Percentiles rank a stretch among this genome's conserved stretches.
These are phyloP conservation scores for Alauda arvensis DNA, from an alignment of 2,797 vertebrate species.

Conservation along the genomic window DNA sequence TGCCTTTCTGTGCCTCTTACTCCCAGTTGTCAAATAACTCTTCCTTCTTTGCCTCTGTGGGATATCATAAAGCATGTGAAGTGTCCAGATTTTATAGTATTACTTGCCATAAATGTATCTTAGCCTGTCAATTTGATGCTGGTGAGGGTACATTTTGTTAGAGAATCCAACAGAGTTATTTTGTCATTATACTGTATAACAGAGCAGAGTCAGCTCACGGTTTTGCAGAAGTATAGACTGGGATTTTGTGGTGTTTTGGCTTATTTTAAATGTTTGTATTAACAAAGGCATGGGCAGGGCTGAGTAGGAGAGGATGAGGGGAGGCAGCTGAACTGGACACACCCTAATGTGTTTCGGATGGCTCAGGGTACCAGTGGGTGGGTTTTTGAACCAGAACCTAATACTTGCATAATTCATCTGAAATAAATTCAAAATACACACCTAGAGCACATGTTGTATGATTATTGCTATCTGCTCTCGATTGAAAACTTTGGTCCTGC, in stretches of 20 bases:
- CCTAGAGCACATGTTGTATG: background rate
- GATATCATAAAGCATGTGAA: constrained; percentile 31
- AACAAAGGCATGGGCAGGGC: rapidly evolving
- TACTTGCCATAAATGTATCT: constrained; percentile 17
- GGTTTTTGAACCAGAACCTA: background rate
- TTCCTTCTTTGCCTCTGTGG: constrained; percentile 9
- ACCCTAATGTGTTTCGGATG: background rate
- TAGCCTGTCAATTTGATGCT: constrained; percentile 14
- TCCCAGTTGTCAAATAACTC: constrained; percentile 42
- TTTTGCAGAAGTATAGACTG: background rate
- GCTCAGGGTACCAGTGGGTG: background rate
- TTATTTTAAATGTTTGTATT: background rate
- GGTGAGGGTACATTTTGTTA: constrained; percentile 3
- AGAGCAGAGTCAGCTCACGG: background rate
- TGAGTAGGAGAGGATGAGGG: background rate
- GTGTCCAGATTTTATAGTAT: constrained; percentile 37
- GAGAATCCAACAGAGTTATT: constrained; percentile 12
- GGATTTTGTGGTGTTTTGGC: background rate
- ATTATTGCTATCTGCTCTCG: background rate
- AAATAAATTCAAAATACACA: background rate
- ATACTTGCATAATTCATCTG: background rate
- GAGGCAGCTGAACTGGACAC: background rate
- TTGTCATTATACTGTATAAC: background rate
- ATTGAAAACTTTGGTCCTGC: background rate
- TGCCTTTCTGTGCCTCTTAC: background rate